phyloP scores from a whole-genome alignment of 1,140 invertebrate species.

The Drosophila tsacasi region DNA sequence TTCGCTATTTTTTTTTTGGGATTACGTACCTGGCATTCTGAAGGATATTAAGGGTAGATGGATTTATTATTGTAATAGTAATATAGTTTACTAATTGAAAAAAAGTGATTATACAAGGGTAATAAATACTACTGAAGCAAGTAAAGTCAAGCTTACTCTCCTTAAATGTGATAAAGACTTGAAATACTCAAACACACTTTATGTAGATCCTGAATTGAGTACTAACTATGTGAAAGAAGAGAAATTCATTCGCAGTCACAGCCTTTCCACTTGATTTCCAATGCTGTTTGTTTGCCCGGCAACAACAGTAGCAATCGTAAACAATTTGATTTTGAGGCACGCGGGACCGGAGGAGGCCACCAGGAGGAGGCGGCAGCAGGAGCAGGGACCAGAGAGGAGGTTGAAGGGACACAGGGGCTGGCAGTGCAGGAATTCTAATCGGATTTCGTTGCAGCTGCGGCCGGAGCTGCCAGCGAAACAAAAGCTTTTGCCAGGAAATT shows the following conservation, averaged over 20 bases:
- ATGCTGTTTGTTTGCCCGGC: slow-evolving; percentile 34
- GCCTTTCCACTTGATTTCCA: slow-evolving; percentile 1
- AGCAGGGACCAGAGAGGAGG: neutral
- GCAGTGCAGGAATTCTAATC: slow-evolving; percentile 67
- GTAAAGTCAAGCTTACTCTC: neutral
- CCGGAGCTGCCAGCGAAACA: slow-evolving; percentile 56
- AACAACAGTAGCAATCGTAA: slow-evolving; percentile 66
- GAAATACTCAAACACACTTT: no score
- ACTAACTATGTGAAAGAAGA: neutral
- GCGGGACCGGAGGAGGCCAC: neutral
- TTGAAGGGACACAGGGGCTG: neutral
- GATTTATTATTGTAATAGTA: neutral
- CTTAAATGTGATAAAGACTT: neutral
- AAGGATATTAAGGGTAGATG: neutral
- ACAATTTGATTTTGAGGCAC: slow-evolving; percentile 68
- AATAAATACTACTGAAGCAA: neutral
- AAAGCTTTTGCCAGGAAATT: slow-evolving; percentile 78
- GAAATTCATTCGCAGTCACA: neutral
- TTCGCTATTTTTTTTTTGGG: slow-evolving; percentile 7
- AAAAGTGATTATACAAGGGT: fast-evolving
- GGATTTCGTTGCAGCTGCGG: slow-evolving; percentile 78
- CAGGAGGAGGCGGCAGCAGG: neutral
- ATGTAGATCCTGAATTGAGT: neutral
- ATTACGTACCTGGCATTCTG: neutral
- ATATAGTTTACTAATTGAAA: neutral